Percentiles rank a stretch among this genome's conserved stretches.
phyloP scores from a whole-genome alignment of 2,888 invertebrate genomes.

The Agrotis segetum region DNA sequence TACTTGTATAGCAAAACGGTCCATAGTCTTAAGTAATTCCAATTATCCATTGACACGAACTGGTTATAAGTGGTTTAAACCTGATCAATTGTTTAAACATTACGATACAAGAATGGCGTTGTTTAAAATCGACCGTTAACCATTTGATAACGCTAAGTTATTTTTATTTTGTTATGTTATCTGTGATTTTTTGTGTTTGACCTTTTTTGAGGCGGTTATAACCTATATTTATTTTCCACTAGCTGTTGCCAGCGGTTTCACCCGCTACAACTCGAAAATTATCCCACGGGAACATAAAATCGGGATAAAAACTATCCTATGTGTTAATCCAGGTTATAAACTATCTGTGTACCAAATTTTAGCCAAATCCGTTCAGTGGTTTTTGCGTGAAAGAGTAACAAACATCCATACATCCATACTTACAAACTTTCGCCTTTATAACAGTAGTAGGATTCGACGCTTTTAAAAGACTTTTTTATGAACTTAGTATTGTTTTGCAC shows the following conservation, averaged over 20 bases:
- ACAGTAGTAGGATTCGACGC: no score
- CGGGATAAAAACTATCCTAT: no score
- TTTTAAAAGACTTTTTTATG: background rate
- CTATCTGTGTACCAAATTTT: no score
- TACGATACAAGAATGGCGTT: conserved; percentile 32
- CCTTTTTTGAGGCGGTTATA: background rate
- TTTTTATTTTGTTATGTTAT: conserved; percentile 25
- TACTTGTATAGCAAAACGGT: conserved; percentile 26
- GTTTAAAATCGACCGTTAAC: conserved; percentile 31
- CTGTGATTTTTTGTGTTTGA: conserved; percentile 12
- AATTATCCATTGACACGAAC: conserved; percentile 50
- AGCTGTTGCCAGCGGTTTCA: no score
- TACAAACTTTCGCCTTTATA: no score
- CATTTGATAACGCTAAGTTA: conserved; percentile 27
- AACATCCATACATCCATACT: no score
- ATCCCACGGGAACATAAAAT: no score
- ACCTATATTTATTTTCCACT: conserved; percentile 18
- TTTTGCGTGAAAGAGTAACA: no score
- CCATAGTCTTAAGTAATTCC: conserved; percentile 40
- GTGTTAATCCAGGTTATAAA: no score
- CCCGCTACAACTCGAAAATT: no score
- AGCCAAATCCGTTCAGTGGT: no score
- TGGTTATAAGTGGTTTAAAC: conserved; percentile 29
- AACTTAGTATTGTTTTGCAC: background rate
- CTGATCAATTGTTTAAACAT: conserved; percentile 46